Evolutionary conservation across 2,888 invertebrate genomes (phyloP).

Genomic region (Atethmia centrago): DNA sequence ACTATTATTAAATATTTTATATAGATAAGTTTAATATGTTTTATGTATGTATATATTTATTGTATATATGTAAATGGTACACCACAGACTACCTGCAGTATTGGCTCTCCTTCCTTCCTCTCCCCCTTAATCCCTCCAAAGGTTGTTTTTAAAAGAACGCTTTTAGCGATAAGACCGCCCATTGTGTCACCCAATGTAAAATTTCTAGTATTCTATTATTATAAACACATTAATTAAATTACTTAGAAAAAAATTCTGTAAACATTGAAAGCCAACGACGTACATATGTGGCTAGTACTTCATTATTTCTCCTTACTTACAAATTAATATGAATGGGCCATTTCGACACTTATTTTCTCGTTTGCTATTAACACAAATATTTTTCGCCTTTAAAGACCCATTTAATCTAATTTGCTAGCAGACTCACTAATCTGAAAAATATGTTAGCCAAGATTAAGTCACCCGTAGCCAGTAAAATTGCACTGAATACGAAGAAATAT

Average conservation of each 20-base stretch:
- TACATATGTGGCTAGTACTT: background rate
- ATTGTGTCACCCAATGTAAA: too few species aligned
- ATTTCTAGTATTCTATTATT: too few species aligned
- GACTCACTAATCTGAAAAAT: constrained; percentile 30
- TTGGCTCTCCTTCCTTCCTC: too few species aligned
- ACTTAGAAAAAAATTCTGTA: background rate
- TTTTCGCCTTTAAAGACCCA: constrained; percentile 1
- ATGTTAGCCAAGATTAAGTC: constrained; percentile 26
- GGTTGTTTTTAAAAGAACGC: too few species aligned
- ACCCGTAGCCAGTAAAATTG: constrained; percentile 12
- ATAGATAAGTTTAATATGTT: too few species aligned
- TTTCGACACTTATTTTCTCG: background rate
- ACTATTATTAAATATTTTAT: too few species aligned
- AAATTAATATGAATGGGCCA: background rate
- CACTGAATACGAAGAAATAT: constrained; percentile 26
- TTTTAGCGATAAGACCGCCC: too few species aligned
- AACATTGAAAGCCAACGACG: background rate
- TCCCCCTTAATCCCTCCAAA: too few species aligned
- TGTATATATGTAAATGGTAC: too few species aligned
- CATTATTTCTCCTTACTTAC: background rate
- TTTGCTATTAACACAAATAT: background rate
- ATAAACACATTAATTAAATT: background rate
- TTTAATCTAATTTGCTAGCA: constrained; percentile 13
- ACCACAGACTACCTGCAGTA: too few species aligned
- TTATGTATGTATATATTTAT: too few species aligned